These are phyloP conservation scores for Ceratosolen solmsi DNA, from an alignment of 1,140 invertebrate species.

Conservation along the genomic window DNA sequence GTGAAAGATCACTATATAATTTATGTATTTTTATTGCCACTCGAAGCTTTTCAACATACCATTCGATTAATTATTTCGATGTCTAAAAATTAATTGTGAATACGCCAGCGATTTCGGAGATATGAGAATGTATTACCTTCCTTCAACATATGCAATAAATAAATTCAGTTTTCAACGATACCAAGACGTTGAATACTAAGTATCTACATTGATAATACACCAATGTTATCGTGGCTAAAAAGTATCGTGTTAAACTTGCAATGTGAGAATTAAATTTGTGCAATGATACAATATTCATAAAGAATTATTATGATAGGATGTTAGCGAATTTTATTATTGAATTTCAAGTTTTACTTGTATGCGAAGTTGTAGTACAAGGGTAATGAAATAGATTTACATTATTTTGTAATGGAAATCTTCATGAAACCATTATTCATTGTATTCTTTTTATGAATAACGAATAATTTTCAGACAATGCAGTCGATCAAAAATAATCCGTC, in stretches of 20 bases:
- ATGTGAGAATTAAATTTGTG: background rate
- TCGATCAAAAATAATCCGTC: background rate
- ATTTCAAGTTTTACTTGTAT: background rate
- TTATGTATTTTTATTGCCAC: conserved; percentile 26
- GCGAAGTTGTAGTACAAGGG: background rate
- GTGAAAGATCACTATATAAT: conserved; percentile 43
- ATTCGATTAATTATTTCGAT: background rate
- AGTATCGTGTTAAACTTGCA: background rate
- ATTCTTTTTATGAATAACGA: background rate
- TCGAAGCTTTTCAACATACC: conserved; percentile 25
- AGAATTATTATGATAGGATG: background rate
- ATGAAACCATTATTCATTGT: too few species aligned
- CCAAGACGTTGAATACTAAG: background rate
- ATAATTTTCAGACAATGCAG: background rate
- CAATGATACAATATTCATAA: background rate
- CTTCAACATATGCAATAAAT: background rate
- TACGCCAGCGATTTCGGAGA: background rate
- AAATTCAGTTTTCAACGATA: too few species aligned
- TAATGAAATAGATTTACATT: background rate
- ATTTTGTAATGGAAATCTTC: background rate
- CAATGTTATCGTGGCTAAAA: background rate
- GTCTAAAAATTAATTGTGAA: background rate
- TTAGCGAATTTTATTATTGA: background rate
- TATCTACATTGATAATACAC: background rate
- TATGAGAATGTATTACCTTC: background rate